A percentile compares a stretch with the other conserved stretches of the same genome.
Evolutionary conservation across 1,140 invertebrate genomes (phyloP).

Genomic region (Drosophila cardini): DNA sequence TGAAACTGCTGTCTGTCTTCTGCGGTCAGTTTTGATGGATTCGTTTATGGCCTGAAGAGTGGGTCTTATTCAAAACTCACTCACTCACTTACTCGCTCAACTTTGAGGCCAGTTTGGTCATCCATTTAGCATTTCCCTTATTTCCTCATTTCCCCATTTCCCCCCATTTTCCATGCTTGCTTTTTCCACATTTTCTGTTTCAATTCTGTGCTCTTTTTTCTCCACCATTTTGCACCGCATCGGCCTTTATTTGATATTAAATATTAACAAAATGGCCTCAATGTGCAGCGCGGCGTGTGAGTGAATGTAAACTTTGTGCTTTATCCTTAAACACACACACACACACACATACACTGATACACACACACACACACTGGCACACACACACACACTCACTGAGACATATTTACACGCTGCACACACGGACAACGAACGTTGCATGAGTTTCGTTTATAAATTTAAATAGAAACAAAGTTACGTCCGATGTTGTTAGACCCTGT

Average conservation of each 20-base stretch:
- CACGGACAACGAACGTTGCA: conserved; percentile 27
- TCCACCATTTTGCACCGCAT: conserved; percentile 44
- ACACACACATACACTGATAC: conserved; percentile 23
- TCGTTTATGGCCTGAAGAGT: conserved; percentile 39
- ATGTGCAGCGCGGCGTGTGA: conserved; percentile 59
- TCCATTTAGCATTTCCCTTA: conserved; percentile 20
- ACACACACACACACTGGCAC: conserved; percentile 12
- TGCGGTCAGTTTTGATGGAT: conserved; percentile 76
- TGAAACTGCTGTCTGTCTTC: conserved; percentile 15
- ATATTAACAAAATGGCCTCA: conserved; percentile 84
- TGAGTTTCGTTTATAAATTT: conserved; percentile 81
- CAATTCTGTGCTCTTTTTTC: conserved; percentile 48
- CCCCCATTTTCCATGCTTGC: conserved; percentile 32
- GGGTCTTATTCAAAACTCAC: conserved; percentile 53
- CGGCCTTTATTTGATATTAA: conserved; percentile 81
- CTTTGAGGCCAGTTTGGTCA: conserved; percentile 15
- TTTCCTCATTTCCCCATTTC: conserved; percentile 2
- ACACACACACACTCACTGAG: neutral
- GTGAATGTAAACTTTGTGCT: conserved; percentile 73
- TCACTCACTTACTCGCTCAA: conserved; percentile 22
- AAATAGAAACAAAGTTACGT: conserved; percentile 63
- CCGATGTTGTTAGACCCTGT: conserved; percentile 29
- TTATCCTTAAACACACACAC: conserved; percentile 75
- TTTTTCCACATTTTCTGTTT: conserved; percentile 55
- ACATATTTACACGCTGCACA: conserved; percentile 11